A percentile compares a stretch with the other conserved stretches of the same genome.
These are phyloP conservation scores for Hesperophylax magnus DNA, from an alignment of 1,140 invertebrate genomes.

Conservation along the genomic window DNA sequence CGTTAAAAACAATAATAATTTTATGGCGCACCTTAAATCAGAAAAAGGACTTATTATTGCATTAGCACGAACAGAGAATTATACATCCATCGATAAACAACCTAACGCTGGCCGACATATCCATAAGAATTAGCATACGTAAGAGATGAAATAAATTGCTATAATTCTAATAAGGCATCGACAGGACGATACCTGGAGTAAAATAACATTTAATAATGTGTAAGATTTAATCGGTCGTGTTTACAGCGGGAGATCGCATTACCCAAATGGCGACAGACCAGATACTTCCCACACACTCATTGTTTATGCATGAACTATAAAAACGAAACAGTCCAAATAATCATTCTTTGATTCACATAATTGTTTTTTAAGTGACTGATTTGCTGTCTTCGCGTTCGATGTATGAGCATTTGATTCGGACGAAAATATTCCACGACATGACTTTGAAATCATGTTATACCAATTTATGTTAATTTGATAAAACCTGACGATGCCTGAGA, in stretches of 20 bases:
- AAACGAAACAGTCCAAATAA: conserved; percentile 23
- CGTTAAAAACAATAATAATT: not conserved
- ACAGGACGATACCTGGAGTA: conserved; percentile 3
- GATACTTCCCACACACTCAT: conserved; percentile 20
- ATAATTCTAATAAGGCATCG: conserved; percentile 26
- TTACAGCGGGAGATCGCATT: conserved; percentile 39
- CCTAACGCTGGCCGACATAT: not conserved
- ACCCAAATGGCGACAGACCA: conserved; percentile 41
- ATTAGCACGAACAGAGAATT: conserved; percentile 26
- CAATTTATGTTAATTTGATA: no score
- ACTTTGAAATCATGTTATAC: no score
- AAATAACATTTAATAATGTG: conserved; percentile 6
- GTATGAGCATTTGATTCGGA: no score
- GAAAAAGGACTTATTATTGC: not conserved
- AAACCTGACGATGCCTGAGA: no score
- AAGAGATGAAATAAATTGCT: conserved; percentile 29
- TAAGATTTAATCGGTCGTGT: conserved; percentile 41
- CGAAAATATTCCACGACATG: no score
- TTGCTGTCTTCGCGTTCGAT: not conserved
- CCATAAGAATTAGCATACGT: conserved; percentile 2
- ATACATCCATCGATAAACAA: conserved; percentile 17
- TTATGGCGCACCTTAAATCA: conserved; percentile 5
- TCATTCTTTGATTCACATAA: not conserved
- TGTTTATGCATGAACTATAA: conserved; percentile 10
- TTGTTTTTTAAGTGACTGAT: not conserved